Percentiles rank a stretch among this genome's conserved stretches.
Evolutionary conservation across 2,113 vertebrate species (phyloP).

Genomic region (Spea multiplicata): DNA sequence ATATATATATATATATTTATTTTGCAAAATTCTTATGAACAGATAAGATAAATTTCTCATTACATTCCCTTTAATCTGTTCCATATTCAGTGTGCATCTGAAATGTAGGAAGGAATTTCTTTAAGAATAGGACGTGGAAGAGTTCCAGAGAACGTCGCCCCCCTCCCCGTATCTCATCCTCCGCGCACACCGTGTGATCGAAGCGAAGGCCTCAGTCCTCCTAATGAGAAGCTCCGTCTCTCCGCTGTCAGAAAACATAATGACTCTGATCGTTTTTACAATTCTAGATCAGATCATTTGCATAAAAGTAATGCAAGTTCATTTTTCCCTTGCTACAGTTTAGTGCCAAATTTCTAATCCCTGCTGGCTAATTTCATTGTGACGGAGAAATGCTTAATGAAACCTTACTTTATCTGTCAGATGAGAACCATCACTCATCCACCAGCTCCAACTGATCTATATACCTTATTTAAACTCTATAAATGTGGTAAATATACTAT

Average conservation of each 20-base stretch:
- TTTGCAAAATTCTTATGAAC: background rate
- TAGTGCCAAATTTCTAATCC: constrained; percentile 44
- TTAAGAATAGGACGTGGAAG: background rate
- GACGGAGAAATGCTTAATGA: constrained; percentile 41
- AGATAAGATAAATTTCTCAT: background rate
- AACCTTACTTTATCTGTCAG: constrained; percentile 30
- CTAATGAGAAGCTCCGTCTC: constrained; percentile 33
- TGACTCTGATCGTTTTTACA: constrained; percentile 36
- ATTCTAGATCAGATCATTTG: constrained; percentile 42
- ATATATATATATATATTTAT: background rate
- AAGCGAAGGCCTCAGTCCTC: constrained; percentile 4
- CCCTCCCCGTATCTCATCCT: constrained; percentile 25
- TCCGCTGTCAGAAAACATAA: constrained; percentile 31
- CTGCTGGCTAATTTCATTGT: constrained; percentile 34
- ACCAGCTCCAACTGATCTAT: background rate
- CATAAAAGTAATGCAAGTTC: constrained; percentile 43
- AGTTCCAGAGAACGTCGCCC: background rate
- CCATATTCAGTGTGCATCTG: background rate
- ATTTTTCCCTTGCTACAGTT: constrained; percentile 39
- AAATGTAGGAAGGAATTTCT: constrained; percentile 2
- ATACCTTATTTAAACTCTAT: background rate
- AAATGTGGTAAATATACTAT: no score
- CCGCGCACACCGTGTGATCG: constrained; percentile 34
- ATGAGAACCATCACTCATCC: constrained; percentile 29
- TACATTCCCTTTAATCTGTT: background rate